Evolutionary conservation across 2,113 vertebrate species (phyloP).

Genomic region (Xenopus laevis): DNA sequence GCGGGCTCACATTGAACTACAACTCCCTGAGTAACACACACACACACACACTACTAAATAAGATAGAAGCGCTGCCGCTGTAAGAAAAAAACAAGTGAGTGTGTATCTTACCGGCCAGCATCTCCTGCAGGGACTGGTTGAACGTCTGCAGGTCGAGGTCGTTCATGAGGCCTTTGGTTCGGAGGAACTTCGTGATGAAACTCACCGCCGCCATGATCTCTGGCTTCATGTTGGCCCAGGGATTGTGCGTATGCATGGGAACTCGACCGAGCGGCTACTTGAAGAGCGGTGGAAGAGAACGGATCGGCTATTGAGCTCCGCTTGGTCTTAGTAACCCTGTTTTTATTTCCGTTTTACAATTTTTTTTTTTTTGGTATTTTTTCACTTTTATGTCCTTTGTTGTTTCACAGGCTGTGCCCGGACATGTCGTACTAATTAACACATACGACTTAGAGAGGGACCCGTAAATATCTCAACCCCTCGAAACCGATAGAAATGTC

Average conservation of each 20-base stretch:
- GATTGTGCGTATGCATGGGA: constrained; percentile 76
- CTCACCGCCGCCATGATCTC: constrained; percentile 91
- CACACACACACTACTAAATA: too few species aligned
- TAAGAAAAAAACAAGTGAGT: too few species aligned
- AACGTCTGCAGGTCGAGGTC: constrained; percentile 95
- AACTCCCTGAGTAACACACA: too few species aligned
- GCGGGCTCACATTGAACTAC: too few species aligned
- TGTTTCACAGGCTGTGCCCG: too few species aligned
- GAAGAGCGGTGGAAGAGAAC: too few species aligned
- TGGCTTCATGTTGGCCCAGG: constrained; percentile 89
- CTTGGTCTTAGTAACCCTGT: constrained; percentile 16
- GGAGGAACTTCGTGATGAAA: constrained; percentile 92
- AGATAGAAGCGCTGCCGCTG: too few species aligned
- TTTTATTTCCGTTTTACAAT: constrained; percentile 5
- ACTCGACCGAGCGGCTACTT: constrained; percentile 36
- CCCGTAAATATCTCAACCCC: too few species aligned
- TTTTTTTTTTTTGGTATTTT: constrained; percentile 2
- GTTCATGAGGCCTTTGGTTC: constrained; percentile 93
- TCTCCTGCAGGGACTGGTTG: constrained; percentile 90
- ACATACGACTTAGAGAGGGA: too few species aligned
- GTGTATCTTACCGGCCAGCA: constrained; percentile 79
- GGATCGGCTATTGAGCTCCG: too few species aligned
- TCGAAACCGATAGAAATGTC: neutral
- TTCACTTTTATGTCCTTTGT: neutral
- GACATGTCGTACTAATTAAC: too few species aligned